Base-by-base conservation (phyloP, 2,797 vertebrate species). In the Syndactyla subalaris region DNA sequence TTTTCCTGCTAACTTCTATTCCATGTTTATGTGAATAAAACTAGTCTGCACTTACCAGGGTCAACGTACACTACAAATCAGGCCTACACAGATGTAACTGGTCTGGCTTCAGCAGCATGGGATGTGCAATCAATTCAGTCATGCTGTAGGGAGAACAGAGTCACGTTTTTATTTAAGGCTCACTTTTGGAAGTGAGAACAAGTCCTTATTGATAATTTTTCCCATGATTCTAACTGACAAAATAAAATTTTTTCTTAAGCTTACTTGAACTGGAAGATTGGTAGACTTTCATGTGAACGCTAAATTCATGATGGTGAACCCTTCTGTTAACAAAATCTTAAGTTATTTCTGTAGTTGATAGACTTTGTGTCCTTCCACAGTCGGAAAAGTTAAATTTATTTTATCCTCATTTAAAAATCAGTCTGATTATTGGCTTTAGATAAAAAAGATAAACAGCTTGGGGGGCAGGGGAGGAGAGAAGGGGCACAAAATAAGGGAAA, bases 11-110 rank as follows among this genome's bases (percentile, higher is more conserved):
- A 65, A 72, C 3, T 79, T 81, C 8, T 61, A 5, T 14, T 58
- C 70, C 32, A 13, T 0, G 0, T 38, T 34, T 32, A 26, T 27
- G 3, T 62, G 13, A 77, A 27, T 58, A 78, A 81, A 79, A 63
- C 22, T 55, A 29, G 6, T 48, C 30, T 59, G 36, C 16, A 26
- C 4, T 70, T 83, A 23, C 2, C 20, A 22, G 39, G 38, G 18
- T 39, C 22, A 71, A 10, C 4, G 13, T 76, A 30, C 2, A 10
- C n/a, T 26, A 10, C 16, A 55, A 14, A 52, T 12, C 8, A 67
- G 36, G 63, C 29, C 26, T 76, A 3, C 3, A 0, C 2, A 19
- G 20, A 22, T 79, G 26, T n/a, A 88, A 15, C 14, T 0, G 1
- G 3, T 67, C 22, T 73, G 29, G 14, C 26, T 74, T 80, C 39